Percentiles rank a stretch among this genome's conserved stretches.
These are phyloP conservation scores for Deroptyus accipitrinus DNA, from an alignment of 2,113 vertebrate species.

Conservation along the genomic window DNA sequence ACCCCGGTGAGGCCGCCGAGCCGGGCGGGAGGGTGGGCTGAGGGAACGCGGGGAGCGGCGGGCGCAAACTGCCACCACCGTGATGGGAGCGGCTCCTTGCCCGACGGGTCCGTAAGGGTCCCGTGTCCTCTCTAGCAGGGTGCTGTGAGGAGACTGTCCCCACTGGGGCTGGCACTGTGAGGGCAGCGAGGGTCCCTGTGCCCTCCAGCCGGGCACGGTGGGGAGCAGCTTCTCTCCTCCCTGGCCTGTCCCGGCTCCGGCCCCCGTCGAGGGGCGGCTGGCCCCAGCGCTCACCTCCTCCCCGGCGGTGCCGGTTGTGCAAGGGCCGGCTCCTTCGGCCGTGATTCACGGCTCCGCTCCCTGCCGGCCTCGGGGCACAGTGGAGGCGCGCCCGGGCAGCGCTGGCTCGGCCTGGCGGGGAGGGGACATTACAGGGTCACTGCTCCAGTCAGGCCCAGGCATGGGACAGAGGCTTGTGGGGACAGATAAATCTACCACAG, in stretches of 20 bases:
- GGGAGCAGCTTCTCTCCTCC: not conserved
- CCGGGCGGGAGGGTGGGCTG: not conserved
- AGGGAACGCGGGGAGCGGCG: not conserved
- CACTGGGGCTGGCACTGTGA: not conserved
- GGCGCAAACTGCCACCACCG: fast-evolving
- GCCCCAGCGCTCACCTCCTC: not conserved
- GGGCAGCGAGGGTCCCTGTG: not conserved
- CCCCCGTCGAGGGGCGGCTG: not conserved
- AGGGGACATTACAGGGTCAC: not conserved
- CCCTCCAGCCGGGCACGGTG: not conserved
- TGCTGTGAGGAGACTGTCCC: not conserved
- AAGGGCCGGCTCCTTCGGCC: not conserved
- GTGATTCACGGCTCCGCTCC: slow-evolving; percentile 17
- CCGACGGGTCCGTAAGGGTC: not conserved
- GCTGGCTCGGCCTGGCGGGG: not conserved
- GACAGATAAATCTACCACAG: too few relatives aligned
- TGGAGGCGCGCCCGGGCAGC: not conserved
- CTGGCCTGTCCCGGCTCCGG: not conserved
- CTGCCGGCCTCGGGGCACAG: slow-evolving; percentile 1
- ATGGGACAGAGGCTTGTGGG: not conserved
- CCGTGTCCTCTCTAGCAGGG: not conserved
- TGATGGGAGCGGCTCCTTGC: not conserved
- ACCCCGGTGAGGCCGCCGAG: slow-evolving; percentile 82
- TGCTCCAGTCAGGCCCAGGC: not conserved
- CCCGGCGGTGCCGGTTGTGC: not conserved